phyloP scores from a whole-genome alignment of 30 jellyfish, hydroid and myxozoan genomes.

The Turritopsis dohrnii region DNA sequence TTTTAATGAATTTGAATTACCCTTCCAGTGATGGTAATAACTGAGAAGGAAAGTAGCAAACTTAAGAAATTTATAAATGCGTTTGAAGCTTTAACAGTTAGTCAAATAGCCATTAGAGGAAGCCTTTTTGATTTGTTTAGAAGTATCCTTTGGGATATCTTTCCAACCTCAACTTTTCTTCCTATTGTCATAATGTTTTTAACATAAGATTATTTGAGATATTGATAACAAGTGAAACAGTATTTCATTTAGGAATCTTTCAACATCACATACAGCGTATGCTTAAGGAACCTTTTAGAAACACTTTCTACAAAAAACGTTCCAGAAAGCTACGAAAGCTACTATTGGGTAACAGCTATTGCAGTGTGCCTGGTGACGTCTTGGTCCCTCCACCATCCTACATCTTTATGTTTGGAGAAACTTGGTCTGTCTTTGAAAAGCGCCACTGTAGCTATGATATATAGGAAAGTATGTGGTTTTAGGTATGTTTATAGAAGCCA shows the following conservation, averaged over 20 bases:
- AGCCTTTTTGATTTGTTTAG: too few relatives aligned
- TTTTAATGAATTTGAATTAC: too few relatives aligned
- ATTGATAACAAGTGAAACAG: not conserved
- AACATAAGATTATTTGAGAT: not conserved
- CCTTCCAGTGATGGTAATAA: too few relatives aligned
- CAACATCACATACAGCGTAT: constrained; percentile 2
- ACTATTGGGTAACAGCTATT: constrained; percentile 28
- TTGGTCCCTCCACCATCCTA: constrained; percentile 19
- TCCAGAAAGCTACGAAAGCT: constrained; percentile 23
- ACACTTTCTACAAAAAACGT: constrained; percentile 18
- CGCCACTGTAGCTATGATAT: constrained; percentile 35
- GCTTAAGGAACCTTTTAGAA: constrained; percentile 34
- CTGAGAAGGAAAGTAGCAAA: too few relatives aligned
- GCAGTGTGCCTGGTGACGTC: not conserved
- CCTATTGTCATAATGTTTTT: too few relatives aligned
- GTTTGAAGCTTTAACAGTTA: too few relatives aligned
- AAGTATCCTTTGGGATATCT: too few relatives aligned
- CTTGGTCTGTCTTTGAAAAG: constrained; percentile 46
- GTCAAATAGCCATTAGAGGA: too few relatives aligned
- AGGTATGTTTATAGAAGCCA: not conserved
- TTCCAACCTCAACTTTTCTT: not conserved
- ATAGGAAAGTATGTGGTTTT: constrained; percentile 41
- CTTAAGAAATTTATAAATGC: too few relatives aligned
- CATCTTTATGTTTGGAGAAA: constrained; percentile 19
- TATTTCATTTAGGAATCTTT: constrained; percentile 25